Evolutionary conservation across 2,888 invertebrate genomes (phyloP), one percentile per base, ranked within the genome.

Genomic region (Scaptomyza polygonia): DNA sequence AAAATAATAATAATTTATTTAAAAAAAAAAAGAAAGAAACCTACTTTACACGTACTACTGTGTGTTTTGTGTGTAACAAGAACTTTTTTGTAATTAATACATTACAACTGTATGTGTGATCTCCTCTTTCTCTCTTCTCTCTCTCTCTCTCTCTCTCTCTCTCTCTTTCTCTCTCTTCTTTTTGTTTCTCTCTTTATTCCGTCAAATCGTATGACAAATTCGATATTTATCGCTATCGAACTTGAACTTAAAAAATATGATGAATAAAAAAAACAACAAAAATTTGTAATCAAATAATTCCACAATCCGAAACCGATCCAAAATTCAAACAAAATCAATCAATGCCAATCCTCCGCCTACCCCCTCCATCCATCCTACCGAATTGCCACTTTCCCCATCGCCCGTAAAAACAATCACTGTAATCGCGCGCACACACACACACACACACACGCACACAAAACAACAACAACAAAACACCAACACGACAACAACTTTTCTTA

Each of bases 71-170:
- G 79, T 85, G 73, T 73, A 81, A 74, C 66, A 72, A 75, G 61
- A 67, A 85, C n/a, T 65, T 71, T 36, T 83, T 78, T 81, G 84
- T 86, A 79, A 86, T 79, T 68, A 79, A 84, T 82, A 78, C 86
- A 82, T 86, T 84, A 78, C 86, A 84, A 84, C 85, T 84, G 86
- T 86, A 84, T 84, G 84, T 84, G 87, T 84, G 86, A 84, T 86
- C 83, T 85, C 79, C 85, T 85, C 85, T 84, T 81, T 84, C 84
- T 84, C 79, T 84, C 77, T 84, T 80, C 78, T 83, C 79, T 82
- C 77, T 89, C 83, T 86, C 85, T 88, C 14, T 86, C 78, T 88
- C 86, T 86, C 82, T 85, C 78, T 78, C 76, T 84, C 84, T 81
- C 77, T 76, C 14, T n/a, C n/a, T n/a, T n/a, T 86, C 83, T 85